Base-by-base conservation (phyloP, 35 echinoderm and acorn worm species). In the Patiria miniata region DNA sequence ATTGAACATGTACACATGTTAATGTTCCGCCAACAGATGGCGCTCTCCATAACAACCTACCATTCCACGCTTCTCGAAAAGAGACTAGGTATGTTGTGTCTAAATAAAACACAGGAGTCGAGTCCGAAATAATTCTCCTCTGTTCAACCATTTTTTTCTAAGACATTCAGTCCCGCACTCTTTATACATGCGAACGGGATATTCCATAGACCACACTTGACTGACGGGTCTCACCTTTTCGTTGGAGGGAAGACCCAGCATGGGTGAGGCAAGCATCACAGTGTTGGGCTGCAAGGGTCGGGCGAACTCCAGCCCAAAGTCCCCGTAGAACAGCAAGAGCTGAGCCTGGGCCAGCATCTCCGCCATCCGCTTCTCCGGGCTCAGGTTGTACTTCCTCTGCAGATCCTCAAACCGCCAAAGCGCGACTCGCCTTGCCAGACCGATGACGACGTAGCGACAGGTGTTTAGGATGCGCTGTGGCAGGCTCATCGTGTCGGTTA, bases 271-370 rank as follows among this genome's bases (percentile, higher is more conserved):
- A 26, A 73, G 23, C 19, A 73, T 26, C 26, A 73, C 29, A 28
- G 34, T 23, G 34, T 73, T 73, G 2, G 65, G 65, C 26, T 26
- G 23, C 34, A 73, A 14, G 14, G 65, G 65, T 1, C 65, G 65
- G 22, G 65, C 65, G 23, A 28, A 73, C 26, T 73, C 65, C 7
- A 73, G 1, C 65, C 34, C 65, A 30, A 73, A 73, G 29, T 34
- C 65, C 65, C 65, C 65, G 65, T 73, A 73, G 65, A 73, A 73
- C 2, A 73, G 26, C 65, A 18, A 73, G 2, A 73, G 65, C 9
- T 73, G 65, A 1, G 65, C 65, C 29, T 30, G 19, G 9, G 65
- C 65, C 65, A 73, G 14, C 65, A 73, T 73, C 26, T 73, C 29
- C 15, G 65, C 21, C 65, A 73, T 73, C 1, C 65, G 23, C 65